Evolutionary conservation across 2,888 invertebrate species (phyloP), one percentile per base, ranked within the genome.

Genomic region (Orthosia gracilis): DNA sequence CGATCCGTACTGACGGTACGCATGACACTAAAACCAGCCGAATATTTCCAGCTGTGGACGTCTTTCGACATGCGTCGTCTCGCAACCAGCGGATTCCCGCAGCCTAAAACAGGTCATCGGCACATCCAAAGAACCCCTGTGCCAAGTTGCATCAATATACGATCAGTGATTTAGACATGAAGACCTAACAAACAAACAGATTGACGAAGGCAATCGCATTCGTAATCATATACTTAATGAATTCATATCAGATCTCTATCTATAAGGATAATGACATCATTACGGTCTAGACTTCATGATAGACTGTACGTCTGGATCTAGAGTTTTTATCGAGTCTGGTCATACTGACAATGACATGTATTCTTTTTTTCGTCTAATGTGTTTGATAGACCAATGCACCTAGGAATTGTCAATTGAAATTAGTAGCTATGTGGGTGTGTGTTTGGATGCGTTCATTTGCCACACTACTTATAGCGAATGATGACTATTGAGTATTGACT

Each of bases 241-340:
- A 69, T 76, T 52, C n/a, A 58, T 55, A 63, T 66, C 77, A 59
- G 45, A 65, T 72, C 50, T 15, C 50, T 13, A 75, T 73, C 4
- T 61, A 57, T 67, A 67, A 67, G 12, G 21, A 73, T 84, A 78
- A 69, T 81, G 74, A 73, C 78, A 81, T 85, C 73, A 76, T 76
- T 75, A 76, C 15, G 4, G 71, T 61, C 65, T 80, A 77, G 73
- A 73, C 80, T 65, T 26, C 47, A n/a, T 65, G 64, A 78, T 26
- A 84, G 84, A 84, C 86, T 69, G 55, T 18, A 31, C 5, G 86
- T 83, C 86, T 83, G 59, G 62, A 69, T 76, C 40, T 23, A 5
- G 21, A n/a, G 12, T 82, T 79, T 82, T 82, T 85, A 45, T 69
- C 23, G 12, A 17, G 7, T 61, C 54, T 74, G 49, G 52, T 65